Evolutionary conservation across 2,888 invertebrate genomes (phyloP).

Genomic region (Meliscaeva auricollis): DNA sequence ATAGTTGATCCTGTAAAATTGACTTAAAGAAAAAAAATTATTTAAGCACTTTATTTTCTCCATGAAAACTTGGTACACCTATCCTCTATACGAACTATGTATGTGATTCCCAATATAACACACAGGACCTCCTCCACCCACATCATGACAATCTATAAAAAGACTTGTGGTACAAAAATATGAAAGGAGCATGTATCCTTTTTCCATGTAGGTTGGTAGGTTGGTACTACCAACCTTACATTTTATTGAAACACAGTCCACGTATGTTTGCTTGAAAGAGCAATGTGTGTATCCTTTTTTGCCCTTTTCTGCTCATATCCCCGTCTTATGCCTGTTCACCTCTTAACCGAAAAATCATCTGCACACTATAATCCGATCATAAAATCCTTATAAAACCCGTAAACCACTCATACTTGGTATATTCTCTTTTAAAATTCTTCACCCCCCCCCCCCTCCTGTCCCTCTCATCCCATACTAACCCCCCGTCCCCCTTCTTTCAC

Average conservation of each 20-base stretch:
- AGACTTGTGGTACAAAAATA: background rate
- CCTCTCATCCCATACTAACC: no score
- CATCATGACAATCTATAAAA: conserved; percentile 16
- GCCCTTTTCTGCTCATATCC: no score
- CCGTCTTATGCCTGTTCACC: conserved; percentile 48
- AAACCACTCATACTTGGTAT: conserved; percentile 28
- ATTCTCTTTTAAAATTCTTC: background rate
- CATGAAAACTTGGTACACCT: background rate
- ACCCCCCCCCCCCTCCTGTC: no score
- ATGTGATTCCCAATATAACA: conserved; percentile 43
- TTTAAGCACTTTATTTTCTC: conserved; percentile 68
- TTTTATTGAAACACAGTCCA: conserved; percentile 66
- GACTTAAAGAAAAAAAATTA: conserved; percentile 68
- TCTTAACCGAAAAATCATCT: conserved; percentile 73
- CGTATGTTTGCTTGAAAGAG: conserved; percentile 51
- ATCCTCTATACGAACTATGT: no score
- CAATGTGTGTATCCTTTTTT: conserved; percentile 56
- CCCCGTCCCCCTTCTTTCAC: background rate
- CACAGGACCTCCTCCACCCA: background rate
- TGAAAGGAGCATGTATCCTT: background rate
- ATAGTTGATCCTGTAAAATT: conserved; percentile 52
- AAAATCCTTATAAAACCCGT: conserved; percentile 73
- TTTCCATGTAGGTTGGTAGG: background rate
- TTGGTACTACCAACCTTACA: conserved; percentile 23
- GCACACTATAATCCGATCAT: conserved; percentile 76